phyloP scores from a whole-genome alignment of 2,888 invertebrate species.

The Tenthredo amoena region DNA sequence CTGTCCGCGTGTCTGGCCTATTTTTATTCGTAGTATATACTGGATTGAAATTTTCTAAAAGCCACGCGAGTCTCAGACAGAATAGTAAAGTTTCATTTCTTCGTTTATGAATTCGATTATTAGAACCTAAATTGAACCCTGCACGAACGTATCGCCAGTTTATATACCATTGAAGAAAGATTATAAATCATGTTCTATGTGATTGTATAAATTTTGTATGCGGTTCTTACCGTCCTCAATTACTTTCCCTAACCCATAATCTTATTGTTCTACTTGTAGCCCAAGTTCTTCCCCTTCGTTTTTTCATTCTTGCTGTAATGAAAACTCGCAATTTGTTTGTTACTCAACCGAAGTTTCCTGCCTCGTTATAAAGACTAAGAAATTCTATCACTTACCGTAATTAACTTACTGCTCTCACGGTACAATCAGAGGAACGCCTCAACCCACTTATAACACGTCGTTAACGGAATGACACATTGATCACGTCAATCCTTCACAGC shows the following conservation, averaged over 20 bases:
- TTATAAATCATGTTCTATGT: constrained; percentile 1
- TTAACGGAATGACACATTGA: not conserved
- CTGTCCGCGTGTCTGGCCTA: constrained; percentile 4
- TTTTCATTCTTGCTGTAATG: not conserved
- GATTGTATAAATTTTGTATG: constrained; percentile 5
- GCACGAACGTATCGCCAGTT: not conserved
- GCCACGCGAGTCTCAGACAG: not conserved
- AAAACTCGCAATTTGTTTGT: constrained; percentile 39
- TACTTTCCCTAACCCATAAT: constrained; percentile 31
- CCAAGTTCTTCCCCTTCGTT: not conserved
- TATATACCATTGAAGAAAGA: not conserved
- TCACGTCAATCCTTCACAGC: not conserved
- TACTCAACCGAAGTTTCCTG: constrained; percentile 40
- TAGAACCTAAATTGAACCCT: not conserved
- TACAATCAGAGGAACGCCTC: constrained; percentile 9
- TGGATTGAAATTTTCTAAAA: not conserved
- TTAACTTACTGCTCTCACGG: constrained; percentile 35
- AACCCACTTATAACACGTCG: constrained; percentile 24
- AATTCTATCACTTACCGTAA: constrained; percentile 38
- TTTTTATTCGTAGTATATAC: constrained; percentile 14
- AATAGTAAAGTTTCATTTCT: not conserved
- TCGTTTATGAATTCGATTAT: not conserved
- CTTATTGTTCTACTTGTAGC: constrained; percentile 26
- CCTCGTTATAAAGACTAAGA: constrained; percentile 17
- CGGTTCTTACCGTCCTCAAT: constrained; percentile 5